Percentiles rank a stretch among this genome's conserved stretches.
These are phyloP conservation scores for Solea senegalensis DNA, from an alignment of 2,113 vertebrate species.

Conservation along the genomic window DNA sequence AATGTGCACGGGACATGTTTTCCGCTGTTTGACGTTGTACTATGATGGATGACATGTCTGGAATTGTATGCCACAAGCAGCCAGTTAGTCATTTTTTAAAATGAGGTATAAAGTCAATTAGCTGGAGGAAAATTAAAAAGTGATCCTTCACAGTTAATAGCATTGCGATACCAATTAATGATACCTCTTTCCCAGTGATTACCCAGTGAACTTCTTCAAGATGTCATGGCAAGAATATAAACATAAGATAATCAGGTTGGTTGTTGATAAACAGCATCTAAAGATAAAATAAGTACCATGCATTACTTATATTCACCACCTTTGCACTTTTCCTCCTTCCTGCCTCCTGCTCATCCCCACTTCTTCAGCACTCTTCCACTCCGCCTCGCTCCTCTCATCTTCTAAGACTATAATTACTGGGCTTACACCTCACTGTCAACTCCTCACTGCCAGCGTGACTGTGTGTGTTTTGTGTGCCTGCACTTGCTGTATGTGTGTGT, in stretches of 20 bases:
- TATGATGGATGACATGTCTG: constrained; percentile 18
- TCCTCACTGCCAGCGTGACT: constrained; percentile 37
- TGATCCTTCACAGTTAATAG: neutral
- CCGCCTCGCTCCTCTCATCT: constrained; percentile 72
- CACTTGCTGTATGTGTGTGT: neutral
- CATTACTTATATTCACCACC: constrained; percentile 36
- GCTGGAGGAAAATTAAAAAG: neutral
- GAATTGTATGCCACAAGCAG: neutral
- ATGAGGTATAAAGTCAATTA: too few species aligned
- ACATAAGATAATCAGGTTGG: neutral
- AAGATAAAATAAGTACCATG: constrained; percentile 7
- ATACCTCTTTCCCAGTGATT: neutral
- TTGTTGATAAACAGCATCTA: constrained; percentile 14
- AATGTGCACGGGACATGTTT: constrained; percentile 39
- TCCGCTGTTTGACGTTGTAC: constrained; percentile 26
- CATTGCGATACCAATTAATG: neutral
- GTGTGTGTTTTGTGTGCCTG: constrained; percentile 21
- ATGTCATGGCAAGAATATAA: neutral
- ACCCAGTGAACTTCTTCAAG: neutral
- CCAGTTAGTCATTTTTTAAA: neutral
- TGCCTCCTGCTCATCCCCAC: constrained; percentile 23
- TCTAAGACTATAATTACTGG: constrained; percentile 61
- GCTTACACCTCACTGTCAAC: constrained; percentile 68
- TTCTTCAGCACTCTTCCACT: constrained; percentile 72
- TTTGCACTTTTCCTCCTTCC: constrained; percentile 7